Evolutionary conservation across 92 coral and sea anemone species (phyloP), one percentile per base, ranked within the genome.

Genomic region (Plumapathes pennacea): DNA sequence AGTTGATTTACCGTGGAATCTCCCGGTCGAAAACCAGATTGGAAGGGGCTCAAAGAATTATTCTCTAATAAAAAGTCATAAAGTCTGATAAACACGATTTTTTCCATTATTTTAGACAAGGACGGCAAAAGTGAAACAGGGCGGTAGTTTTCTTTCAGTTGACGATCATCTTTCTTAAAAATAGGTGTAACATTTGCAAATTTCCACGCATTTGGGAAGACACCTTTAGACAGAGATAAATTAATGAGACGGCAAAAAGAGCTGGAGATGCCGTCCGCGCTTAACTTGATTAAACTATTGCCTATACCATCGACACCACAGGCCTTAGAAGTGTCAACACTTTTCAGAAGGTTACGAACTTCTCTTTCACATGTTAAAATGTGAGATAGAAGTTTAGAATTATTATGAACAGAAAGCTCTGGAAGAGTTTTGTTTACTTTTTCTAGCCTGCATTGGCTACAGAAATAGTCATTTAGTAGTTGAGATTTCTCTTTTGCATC

Each of bases 11-110:
- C 64, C 21, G 88, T 67, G 17, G 78, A 74, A 39, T 74, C 74
- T 18, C 82, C 63, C 3, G 78, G 88, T 3, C 74, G 72, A 67
- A 74, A 81, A 12, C 82, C 88, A 13, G 77, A 72, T 28, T 81
- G 78, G 6, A 81, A 55, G 11, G 72, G 69, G 50, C 55, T 74
- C 41, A 74, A 46, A 57, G 48, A 59, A 43, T 24, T 32, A 21
- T 60, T 63, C 2, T 80, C 86, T 38, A 80, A 45, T 32, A 80
- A 49, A 63, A 72, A 72, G 27, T 55, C 64, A 71, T 64, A 80
- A 13, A 80, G 38, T 30, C 67, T 43, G 18, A 38, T 64, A 51
- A 72, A 80, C 18, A 73, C 80, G 10, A 78, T 55, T 55, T 71
- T 78, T 46, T 78, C 69, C 0, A 39, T 28, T 32, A 80, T 48